Conservation (phyloP, 2,113 vertebrate genomes). For the Pachypanchax playfairii region DNA sequence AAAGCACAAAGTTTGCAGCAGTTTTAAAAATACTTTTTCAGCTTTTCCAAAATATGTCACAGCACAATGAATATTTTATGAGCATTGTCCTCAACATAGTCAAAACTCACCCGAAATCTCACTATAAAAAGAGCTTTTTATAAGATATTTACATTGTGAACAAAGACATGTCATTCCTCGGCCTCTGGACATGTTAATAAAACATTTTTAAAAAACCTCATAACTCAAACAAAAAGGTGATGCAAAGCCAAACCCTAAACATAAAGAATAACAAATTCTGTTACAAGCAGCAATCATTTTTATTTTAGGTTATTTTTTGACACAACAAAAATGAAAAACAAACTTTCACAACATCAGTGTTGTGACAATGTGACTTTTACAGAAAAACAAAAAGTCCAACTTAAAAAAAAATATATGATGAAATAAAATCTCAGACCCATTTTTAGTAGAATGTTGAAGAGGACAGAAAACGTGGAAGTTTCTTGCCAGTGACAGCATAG, state of each 20-base stretch:
- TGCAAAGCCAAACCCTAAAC: not conserved
- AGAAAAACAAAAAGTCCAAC: not conserved
- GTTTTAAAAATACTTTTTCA: not conserved
- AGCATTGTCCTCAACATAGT: conserved; percentile 5
- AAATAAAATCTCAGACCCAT: conserved; percentile 11
- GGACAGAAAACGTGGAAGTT: not conserved
- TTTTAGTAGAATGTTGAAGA: not conserved
- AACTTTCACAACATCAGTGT: not conserved
- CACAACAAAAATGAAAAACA: not conserved
- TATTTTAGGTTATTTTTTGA: not conserved
- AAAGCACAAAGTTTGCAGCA: not conserved
- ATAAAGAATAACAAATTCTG: not conserved
- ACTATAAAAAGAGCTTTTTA: too few species aligned
- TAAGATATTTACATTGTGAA: too few species aligned
- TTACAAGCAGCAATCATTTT: not conserved
- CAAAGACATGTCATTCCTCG: not conserved
- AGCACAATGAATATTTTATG: conserved; percentile 14
- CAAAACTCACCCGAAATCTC: not conserved
- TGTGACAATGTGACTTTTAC: conserved; percentile 2
- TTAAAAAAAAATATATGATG: not conserved
- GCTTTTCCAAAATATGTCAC: conserved; percentile 5
- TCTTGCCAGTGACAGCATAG: conserved; percentile 24
- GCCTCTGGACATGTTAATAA: too few species aligned
- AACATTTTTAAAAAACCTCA: not conserved
- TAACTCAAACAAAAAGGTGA: not conserved